Evolutionary conservation across 1,140 invertebrate genomes (phyloP).

Genomic region (Orius insidiosus): DNA sequence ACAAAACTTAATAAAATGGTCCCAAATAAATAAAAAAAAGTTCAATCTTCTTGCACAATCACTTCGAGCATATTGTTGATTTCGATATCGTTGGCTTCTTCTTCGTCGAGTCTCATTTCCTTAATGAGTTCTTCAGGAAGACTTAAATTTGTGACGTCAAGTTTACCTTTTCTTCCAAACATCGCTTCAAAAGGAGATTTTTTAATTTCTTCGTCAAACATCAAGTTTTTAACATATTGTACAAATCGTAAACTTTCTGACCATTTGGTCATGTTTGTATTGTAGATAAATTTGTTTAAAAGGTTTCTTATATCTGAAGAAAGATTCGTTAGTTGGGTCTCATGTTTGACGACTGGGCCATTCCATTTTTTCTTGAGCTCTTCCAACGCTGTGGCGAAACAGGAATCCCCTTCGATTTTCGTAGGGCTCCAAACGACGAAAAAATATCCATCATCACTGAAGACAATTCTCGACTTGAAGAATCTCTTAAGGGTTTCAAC

Average conservation of each 20-base stretch:
- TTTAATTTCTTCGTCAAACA: constrained; percentile 2
- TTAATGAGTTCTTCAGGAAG: constrained; percentile 1
- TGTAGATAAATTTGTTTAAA: too few relatives aligned
- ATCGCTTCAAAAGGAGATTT: constrained; percentile 9
- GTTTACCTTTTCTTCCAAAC: constrained; percentile 6
- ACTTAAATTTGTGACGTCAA: constrained; percentile 1
- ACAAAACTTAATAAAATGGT: too few relatives aligned
- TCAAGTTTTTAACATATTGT: constrained; percentile 3
- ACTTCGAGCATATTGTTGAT: constrained; percentile 9
- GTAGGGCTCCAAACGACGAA: background rate
- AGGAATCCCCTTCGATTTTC: too few relatives aligned
- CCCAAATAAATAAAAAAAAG: background rate
- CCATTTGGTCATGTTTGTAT: background rate
- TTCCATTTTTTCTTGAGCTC: too few relatives aligned
- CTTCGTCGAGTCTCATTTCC: background rate
- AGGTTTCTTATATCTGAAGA: too few relatives aligned
- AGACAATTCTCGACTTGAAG: background rate
- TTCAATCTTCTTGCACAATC: background rate
- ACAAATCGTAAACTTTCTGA: constrained; percentile 1
- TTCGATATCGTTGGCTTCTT: background rate
- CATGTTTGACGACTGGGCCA: too few relatives aligned
- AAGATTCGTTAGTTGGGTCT: too few relatives aligned
- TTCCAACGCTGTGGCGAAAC: too few relatives aligned
- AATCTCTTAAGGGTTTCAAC: background rate
- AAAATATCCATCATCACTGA: background rate